phyloP scores from a whole-genome alignment of 2,797 vertebrate genomes.

The Peromyscus melanophrys region DNA sequence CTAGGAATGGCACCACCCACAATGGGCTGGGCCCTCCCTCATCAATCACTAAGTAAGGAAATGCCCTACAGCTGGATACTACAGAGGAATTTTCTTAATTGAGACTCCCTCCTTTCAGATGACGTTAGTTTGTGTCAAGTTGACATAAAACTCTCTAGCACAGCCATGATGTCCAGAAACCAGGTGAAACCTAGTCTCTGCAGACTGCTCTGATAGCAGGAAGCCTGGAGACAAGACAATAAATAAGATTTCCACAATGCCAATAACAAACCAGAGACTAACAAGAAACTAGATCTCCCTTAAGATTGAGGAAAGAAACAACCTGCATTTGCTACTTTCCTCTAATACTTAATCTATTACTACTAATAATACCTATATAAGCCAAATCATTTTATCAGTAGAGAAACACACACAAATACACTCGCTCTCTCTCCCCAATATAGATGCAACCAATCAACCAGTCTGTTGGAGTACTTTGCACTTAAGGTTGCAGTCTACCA shows the following conservation, averaged over 20 bases:
- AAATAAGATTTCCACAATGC: background rate
- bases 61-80: background rate
- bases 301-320: background rate
- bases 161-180: background rate
- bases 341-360: background rate
- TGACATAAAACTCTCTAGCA: background rate
- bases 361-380: constrained; percentile 36
- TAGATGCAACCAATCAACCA: background rate
- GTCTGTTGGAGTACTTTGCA: background rate
- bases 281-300: background rate
- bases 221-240: background rate
- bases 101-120: background rate
- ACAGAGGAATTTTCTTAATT: background rate
- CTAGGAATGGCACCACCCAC: background rate
- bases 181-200: background rate
- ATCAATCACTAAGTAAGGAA: background rate
- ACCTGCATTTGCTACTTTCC: background rate
- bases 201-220: background rate
- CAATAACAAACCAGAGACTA: background rate
- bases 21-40: too few species aligned
- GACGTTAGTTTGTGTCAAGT: background rate
- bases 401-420: background rate
- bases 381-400: background rate
- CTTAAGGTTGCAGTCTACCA: background rate
- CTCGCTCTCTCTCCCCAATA: background rate